A percentile compares a stretch with the other conserved stretches of the same genome.
Evolutionary conservation across 2,888 invertebrate species (phyloP).

Genomic region (Yponomeuta malinellus): DNA sequence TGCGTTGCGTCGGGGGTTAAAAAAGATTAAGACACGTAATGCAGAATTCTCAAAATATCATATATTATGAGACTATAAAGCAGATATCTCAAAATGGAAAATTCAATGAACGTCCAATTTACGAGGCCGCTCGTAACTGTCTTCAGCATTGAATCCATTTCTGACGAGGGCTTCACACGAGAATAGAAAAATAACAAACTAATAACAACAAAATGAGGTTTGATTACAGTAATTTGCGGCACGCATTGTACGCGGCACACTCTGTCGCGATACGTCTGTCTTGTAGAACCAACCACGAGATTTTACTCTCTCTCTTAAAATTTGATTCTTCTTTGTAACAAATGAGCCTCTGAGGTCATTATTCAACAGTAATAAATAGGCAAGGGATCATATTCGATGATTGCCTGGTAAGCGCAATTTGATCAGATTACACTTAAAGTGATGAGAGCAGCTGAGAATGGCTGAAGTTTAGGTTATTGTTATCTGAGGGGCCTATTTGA

Average conservation of each 20-base stretch:
- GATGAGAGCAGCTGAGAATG: not conserved
- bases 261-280: slow-evolving; percentile 2
- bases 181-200: slow-evolving; percentile 21
- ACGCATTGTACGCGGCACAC: slow-evolving; percentile 18
- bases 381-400: not conserved
- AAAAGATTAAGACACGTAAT: too few relatives aligned
- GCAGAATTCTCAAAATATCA: too few relatives aligned
- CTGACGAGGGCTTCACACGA: slow-evolving; percentile 18
- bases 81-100: too few relatives aligned
- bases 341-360: not conserved
- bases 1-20: too few relatives aligned
- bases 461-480: not conserved
- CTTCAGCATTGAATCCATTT: slow-evolving; percentile 12
- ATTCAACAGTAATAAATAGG: slow-evolving; percentile 3
- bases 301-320: slow-evolving; percentile 12
- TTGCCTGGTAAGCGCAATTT: not conserved
- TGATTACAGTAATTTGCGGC: slow-evolving; percentile 23
- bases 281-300: not conserved
- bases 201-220: slow-evolving; percentile 22
- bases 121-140: not conserved
- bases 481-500: not conserved
- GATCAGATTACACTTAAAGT: not conserved
- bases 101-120: not conserved
- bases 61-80: too few relatives aligned
- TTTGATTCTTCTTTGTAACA: slow-evolving; percentile 4